Base-by-base conservation (phyloP, 1,140 invertebrate species). In the Helicoverpa zea region DNA sequence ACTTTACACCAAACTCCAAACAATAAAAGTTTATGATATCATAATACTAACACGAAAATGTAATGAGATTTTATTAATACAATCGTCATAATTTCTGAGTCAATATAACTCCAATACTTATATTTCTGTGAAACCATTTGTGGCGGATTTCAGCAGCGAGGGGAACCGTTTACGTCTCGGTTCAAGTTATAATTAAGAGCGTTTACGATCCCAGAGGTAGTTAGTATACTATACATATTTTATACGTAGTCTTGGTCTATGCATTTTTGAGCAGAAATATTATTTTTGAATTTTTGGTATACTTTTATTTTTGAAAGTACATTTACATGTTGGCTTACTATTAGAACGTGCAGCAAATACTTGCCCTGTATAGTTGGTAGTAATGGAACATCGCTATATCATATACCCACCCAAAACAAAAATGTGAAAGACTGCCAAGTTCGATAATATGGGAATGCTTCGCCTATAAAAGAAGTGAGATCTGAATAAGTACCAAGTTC, bases 81-180 rank as follows among this genome's bases (percentile, higher is more conserved):
- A 77, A 81, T 84, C 16, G 80, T 84, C 84, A 85, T 86, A 89
- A 87, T 86, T 87, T 78, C 77, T 68, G 72, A 72, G 76, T 73
- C 81, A 83, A 88, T 87, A 87, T 84, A 86, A 86, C 78, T 86
- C 81, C 61, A 79, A 89, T 88, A 86, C 84, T 88, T 87, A 87
- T 84, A 87, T 87, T 88, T 85, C 87, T 58, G 75, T 80, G 80
- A 84, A 78, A 78, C 85, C 84, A 88, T 89, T 89, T 89, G 82
- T 81, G 84, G 84, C 84, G 83, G 84, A 89, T 89, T 89, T 88
- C 83, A 81, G 86, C 83, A 47, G 78, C 70, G 75, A 83, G 80
- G 80, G 78, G 81, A 83, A 84, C 74, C 86, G 74, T 86, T 87
- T 84, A 82, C 23, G 30, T 29, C 30, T 29, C 66, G 80, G 75